These are phyloP conservation scores for Ptiloglossa arizonensis DNA, from an alignment of 1,140 invertebrate genomes.

Conservation along the genomic window DNA sequence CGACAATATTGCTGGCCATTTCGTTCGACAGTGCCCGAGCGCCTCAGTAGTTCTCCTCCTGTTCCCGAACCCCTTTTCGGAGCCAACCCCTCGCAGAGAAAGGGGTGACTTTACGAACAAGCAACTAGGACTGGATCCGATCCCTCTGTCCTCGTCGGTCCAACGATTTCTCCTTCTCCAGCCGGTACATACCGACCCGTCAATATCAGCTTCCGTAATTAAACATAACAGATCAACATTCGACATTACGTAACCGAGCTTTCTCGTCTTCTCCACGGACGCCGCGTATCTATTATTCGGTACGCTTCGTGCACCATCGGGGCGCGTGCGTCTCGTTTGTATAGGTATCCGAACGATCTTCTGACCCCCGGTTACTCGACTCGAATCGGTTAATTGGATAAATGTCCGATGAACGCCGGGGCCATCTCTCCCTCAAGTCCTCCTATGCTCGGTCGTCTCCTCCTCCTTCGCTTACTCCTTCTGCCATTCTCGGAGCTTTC, in stretches of 20 bases:
- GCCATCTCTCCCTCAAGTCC: constrained; percentile 51
- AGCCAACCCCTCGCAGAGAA: constrained; percentile 69
- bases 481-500: constrained; percentile 51
- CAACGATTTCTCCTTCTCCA: constrained; percentile 34
- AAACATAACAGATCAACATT: constrained; percentile 82
- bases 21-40: constrained; percentile 77
- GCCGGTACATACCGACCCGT: constrained; percentile 75
- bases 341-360: constrained; percentile 71
- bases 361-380: constrained; percentile 73
- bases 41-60: constrained; percentile 72
- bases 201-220: constrained; percentile 79
- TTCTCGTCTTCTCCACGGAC: constrained; percentile 39
- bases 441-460: constrained; percentile 47
- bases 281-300: constrained; percentile 36
- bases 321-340: constrained; percentile 42
- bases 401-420: constrained; percentile 80
- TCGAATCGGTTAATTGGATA: constrained; percentile 81
- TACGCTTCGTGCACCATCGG: constrained; percentile 4
- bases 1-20: constrained; percentile 81
- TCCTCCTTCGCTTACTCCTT: constrained; percentile 45
- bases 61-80: constrained; percentile 58
- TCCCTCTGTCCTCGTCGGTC: constrained; percentile 28
- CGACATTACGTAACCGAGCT: constrained; percentile 64
- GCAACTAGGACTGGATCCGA: constrained; percentile 71
- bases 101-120: constrained; percentile 79